Conservation (phyloP, 2,888 invertebrate genomes). For the Thera obeliscata region DNA sequence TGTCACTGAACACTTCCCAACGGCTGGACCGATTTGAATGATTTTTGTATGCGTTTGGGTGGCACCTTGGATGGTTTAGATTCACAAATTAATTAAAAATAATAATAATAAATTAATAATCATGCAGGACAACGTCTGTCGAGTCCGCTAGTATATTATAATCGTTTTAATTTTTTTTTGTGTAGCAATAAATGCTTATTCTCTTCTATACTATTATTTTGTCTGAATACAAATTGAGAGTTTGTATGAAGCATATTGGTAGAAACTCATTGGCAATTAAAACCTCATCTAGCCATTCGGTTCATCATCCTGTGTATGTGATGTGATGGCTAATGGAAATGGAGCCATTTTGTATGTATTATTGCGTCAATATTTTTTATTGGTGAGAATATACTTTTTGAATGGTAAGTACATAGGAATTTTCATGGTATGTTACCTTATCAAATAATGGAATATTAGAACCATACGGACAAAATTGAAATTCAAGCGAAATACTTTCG, state of each 20-base stretch:
- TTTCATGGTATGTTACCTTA: slow-evolving; percentile 27
- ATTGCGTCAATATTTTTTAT: too few species aligned
- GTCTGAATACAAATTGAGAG: slow-evolving; percentile 1
- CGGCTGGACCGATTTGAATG: too few species aligned
- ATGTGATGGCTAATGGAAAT: not conserved
- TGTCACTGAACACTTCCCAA: too few species aligned
- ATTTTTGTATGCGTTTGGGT: too few species aligned
- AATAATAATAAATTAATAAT: too few species aligned
- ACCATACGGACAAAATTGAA: slow-evolving; percentile 6
- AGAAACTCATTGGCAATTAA: slow-evolving; percentile 7
- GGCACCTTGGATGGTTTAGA: too few species aligned
- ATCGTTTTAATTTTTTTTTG: too few species aligned
- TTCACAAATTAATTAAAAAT: too few species aligned
- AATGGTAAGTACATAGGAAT: not conserved
- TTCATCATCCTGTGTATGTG: slow-evolving; percentile 1
- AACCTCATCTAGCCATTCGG: slow-evolving; percentile 2
- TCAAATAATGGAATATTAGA: slow-evolving; percentile 15
- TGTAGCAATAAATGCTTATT: too few species aligned
- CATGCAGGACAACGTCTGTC: too few species aligned
- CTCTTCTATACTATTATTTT: too few species aligned
- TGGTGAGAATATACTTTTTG: not conserved
- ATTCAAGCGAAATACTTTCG: not conserved
- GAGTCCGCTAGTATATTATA: too few species aligned
- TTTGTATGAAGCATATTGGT: not conserved
- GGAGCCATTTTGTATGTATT: not conserved